Percentiles rank a stretch among this genome's conserved stretches.
Conservation (phyloP, 2,888 invertebrate genomes). For the Rhaphigaster nebulosa region DNA sequence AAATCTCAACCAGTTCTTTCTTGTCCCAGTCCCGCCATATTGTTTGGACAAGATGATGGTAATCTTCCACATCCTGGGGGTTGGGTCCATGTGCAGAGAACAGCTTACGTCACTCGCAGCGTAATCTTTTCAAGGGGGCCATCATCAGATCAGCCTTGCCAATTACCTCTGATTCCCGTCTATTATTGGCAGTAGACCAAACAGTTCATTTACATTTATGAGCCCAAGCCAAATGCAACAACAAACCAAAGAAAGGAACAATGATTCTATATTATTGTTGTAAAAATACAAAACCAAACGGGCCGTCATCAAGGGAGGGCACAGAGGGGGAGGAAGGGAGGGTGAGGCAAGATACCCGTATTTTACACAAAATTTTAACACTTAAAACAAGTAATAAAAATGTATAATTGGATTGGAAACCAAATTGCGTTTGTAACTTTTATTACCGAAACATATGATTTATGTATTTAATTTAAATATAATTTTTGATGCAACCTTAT, state of each 20-base stretch:
- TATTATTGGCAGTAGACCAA: background rate
- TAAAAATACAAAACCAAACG: too few relatives aligned
- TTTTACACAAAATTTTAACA: too few relatives aligned
- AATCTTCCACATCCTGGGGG: conserved; percentile 30
- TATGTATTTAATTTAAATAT: too few relatives aligned
- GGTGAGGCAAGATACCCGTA: too few relatives aligned
- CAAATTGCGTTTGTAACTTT: too few relatives aligned
- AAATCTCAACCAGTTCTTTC: conserved; percentile 21
- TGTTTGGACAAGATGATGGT: background rate
- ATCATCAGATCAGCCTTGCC: background rate
- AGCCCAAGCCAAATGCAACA: background rate
- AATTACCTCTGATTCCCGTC: background rate
- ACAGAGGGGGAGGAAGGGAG: too few relatives aligned
- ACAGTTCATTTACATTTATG: background rate
- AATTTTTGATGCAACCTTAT: too few relatives aligned
- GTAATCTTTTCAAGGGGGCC: background rate
- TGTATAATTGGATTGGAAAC: too few relatives aligned
- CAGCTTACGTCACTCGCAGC: background rate
- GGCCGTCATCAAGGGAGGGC: too few relatives aligned
- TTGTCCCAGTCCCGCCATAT: conserved; percentile 29
- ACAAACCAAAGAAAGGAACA: background rate
- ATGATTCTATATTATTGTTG: background rate
- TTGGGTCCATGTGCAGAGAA: background rate
- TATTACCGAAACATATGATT: too few relatives aligned
- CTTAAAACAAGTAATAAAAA: too few relatives aligned